Evolutionary conservation across 2,888 invertebrate genomes (phyloP), one percentile per base, ranked within the genome.

Genomic region (Amblyjoppa fuscipennis): DNA sequence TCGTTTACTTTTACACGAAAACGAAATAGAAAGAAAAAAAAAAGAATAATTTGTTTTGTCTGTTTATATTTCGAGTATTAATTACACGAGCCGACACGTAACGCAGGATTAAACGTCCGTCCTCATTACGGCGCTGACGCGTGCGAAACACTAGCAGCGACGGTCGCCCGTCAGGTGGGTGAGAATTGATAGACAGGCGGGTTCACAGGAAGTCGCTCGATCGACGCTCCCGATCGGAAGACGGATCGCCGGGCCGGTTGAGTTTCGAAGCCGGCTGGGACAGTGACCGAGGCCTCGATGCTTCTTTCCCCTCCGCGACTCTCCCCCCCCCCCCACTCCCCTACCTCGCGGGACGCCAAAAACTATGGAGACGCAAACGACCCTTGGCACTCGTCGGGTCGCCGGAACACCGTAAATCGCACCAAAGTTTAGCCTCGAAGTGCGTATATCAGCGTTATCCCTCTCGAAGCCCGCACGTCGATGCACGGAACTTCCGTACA

Each of bases 201-300:
- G 51, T 66, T 34, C 31, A 45, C 20, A 34, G 75, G 51, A 64
- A 75, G 64, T 45, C 11, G 66, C 51, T 68, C 76, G 66, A 76
- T 76, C 64, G 76, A 34, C 53, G 34, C 20, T 61, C 16, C 38
- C 1, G 49, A 84, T 79, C 66, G 79, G 70, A 85, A 79, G 82
- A 85, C 73, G 85, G 79, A 79, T 82, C 79, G 79, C 31, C 75
- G 78, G 69, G 28, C 13, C 25, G 69, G 68, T 75, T 53, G 74
- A 56, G 59, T 81, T 81, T 31, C 11, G 61, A 51, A 79, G 70
- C 74, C 61, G 79, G 41, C 38, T 38, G 53, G 68, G 76, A 80
- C 82, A 75, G 51, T 64, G 66, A 66, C 70, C 70, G 56, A 76
- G 59, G 11, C 31, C 71, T 71, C 56, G 81, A 69, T 74, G 76